Evolutionary conservation across 2,113 vertebrate species (phyloP), one percentile per base, ranked within the genome.

Genomic region (Pitta sordida): DNA sequence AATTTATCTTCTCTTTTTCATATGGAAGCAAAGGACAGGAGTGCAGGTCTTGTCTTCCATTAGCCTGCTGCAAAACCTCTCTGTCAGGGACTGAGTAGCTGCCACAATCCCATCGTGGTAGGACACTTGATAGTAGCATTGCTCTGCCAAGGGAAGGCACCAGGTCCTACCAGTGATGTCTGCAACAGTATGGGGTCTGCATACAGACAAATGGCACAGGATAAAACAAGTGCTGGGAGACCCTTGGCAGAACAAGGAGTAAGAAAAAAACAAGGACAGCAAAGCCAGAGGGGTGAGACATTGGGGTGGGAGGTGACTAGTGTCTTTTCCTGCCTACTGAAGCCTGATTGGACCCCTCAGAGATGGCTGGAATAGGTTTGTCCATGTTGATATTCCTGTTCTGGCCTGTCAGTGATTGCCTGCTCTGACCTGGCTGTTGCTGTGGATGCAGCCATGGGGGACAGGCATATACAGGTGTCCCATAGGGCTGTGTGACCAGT

Each of bases 141-240:
- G 18, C 29, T 29, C 10, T 56, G 64, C 63, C 29, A 8, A 19
- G 11, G 34, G 22, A 59, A 6, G 14, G n/a, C 48, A 43, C 68
- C 3, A 6, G 17, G 22, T 51, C 12, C 32, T 29, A 1, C 9
- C 18, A 15, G 27, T 2, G 37, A 5, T 27, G 55, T 9, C 20
- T 70, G 51, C 63, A 69, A 65, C 51, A 39, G 5, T 18, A 6
- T 7, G 34, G 22, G 20, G 15, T 73, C 48, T 73, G 49, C 41
- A 10, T 0, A 22, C 32, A 80, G 49, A 23, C 19, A n/a, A 65
- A 56, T 0, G 4, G 14, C 51, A 44, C 32, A 55, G 36, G 44
- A 15, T n/a, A 36, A 36, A 36, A 1, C 39, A 24, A 27, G 19
- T 0, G 0, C 24, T 55, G 34, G 17, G 36, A 83, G 15, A 63